Evolutionary conservation across 2,797 vertebrate species (phyloP).

Genomic region (Luscinia luscinia): DNA sequence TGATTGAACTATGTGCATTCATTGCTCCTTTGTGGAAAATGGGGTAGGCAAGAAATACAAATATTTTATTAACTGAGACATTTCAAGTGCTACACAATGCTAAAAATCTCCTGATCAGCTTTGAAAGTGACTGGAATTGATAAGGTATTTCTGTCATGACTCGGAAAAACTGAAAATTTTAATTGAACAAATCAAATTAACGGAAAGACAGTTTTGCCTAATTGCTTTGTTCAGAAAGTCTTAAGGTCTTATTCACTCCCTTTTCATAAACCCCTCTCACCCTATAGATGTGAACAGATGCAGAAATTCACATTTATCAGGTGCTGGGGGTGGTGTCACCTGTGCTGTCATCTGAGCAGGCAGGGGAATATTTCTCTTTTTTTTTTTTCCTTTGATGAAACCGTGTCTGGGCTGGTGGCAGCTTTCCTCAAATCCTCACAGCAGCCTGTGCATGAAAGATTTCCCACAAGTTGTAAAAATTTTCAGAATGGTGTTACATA

Average conservation of each 20-base stretch:
- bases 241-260: background rate
- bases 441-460: background rate
- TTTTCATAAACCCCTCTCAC: background rate
- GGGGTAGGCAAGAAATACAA: background rate
- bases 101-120: background rate
- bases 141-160: background rate
- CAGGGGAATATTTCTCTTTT: background rate
- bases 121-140: background rate
- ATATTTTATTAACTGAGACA: background rate
- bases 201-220: background rate
- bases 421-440: background rate
- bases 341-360: background rate
- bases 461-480: background rate
- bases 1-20: fast-evolving
- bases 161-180: background rate
- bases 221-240: background rate
- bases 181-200: background rate
- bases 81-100: background rate
- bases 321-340: background rate
- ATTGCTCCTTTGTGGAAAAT: background rate
- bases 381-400: background rate
- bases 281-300: background rate
- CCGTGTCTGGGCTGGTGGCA: background rate
- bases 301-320: background rate
- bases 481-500: background rate